phyloP scores from a whole-genome alignment of 2,113 vertebrate species.

The Serilophus lunatus region DNA sequence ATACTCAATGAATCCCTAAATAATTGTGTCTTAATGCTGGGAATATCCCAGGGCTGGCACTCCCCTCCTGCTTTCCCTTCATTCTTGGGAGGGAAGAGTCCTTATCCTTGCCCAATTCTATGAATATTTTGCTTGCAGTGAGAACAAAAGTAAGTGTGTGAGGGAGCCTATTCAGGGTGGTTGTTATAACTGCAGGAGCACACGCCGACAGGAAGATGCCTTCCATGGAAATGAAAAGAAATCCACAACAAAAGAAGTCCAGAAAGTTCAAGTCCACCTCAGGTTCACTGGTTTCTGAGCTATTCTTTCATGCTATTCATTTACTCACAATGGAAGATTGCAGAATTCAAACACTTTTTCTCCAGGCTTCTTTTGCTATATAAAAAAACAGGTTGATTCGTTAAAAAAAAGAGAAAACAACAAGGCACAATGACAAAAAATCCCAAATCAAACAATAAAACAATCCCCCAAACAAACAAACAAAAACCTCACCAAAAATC shows the following conservation, averaged over 20 bases:
- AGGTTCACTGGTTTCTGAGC: slow-evolving; percentile 10
- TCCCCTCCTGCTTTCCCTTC: neutral
- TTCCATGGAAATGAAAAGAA: slow-evolving; percentile 18
- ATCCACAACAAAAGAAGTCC: slow-evolving; percentile 17
- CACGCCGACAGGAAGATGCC: neutral
- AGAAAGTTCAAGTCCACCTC: slow-evolving; percentile 44
- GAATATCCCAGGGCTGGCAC: neutral
- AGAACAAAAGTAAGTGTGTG: neutral
- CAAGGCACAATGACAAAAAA: too few relatives aligned
- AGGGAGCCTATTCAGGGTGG: neutral
- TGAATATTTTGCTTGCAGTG: neutral
- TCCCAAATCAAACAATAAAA: too few relatives aligned
- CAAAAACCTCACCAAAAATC: neutral
- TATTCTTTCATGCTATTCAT: neutral
- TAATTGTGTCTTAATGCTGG: fast-evolving
- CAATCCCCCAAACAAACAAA: neutral
- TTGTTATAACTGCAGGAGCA: neutral
- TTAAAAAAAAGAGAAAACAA: neutral
- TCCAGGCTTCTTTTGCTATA: neutral
- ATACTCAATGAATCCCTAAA: neutral
- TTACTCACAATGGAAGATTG: neutral
- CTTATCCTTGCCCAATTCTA: neutral
- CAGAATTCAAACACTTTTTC: neutral
- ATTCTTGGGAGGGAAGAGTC: neutral
- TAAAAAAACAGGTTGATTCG: neutral